Base-by-base conservation (phyloP, 1,140 invertebrate genomes). In the Ectropis grisescens region DNA sequence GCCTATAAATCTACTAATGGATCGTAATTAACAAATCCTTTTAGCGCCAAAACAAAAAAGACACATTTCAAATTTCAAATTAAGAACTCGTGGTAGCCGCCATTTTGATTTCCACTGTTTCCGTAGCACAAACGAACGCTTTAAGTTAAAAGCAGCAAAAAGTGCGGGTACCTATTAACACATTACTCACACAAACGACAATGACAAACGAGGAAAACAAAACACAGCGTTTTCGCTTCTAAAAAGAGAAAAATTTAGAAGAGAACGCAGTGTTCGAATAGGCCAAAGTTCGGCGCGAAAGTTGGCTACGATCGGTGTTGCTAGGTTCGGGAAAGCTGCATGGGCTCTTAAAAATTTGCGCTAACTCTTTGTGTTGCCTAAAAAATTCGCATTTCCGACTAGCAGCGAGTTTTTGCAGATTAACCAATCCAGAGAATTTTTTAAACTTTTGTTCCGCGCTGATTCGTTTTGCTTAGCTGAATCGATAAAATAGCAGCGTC, bases 181-280 rank as follows among this genome's bases (percentile, higher is more conserved):
- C 34, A 44, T 43, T 43, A 52, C 37, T 43, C 44, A 41, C 34
- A 43, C 34, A 41, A 39, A 33, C 33, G 41, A 36, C 46, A 39
- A 30, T 35, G 33, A 42, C 35, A 47, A 52, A 47, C 40, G 39
- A 37, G 31, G 28, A 41, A 47, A 47, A 52, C 33, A 46, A 41
- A 42, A 39, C 29, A 29, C 12, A 38, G 31, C 23, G 37, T 37
- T 8, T 36, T 23, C 33, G 37, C 37, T 27, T 35, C 36, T 14
- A 28, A 34, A 37, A 35, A 38, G n/a, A 4, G 39, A 42, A 39
- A 29, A 15, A 37, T 47, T 31, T 36, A 37, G 39, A 42, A 38
- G 29, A 38, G 29, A 35, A 42, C 25, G 28, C 33, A 19, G 32
- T 39, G 34, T 42, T 37, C 19, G 30, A 14, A 35, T 33, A 37